phyloP scores from a whole-genome alignment of 2,113 vertebrate species.

The Lagopus muta region DNA sequence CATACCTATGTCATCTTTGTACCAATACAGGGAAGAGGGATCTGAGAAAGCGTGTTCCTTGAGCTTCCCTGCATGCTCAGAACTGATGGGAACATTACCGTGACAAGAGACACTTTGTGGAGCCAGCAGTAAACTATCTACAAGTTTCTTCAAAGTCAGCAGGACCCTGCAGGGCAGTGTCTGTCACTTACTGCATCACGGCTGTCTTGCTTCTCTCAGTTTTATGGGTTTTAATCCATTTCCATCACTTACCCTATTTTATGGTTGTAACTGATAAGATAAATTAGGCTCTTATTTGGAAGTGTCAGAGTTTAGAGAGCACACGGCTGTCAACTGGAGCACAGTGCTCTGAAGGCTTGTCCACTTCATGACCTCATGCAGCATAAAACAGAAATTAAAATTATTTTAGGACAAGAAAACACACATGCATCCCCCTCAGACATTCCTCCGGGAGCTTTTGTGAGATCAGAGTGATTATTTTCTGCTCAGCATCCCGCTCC shows the following conservation, averaged over 20 bases:
- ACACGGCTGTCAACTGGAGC: slow-evolving; percentile 21
- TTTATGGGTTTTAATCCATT: slow-evolving; percentile 70
- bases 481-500: slow-evolving; percentile 24
- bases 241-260: slow-evolving; percentile 59
- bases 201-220: slow-evolving; percentile 45
- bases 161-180: background rate
- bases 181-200: slow-evolving; percentile 38
- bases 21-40: accelerated
- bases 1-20: background rate
- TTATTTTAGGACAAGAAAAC: slow-evolving; percentile 43
- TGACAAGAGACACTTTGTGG: background rate
- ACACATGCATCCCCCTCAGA: background rate
- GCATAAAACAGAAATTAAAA: slow-evolving; percentile 44
- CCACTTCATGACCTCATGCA: background rate
- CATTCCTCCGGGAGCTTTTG: background rate
- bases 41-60: background rate
- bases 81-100: background rate
- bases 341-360: background rate
- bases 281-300: slow-evolving; percentile 33
- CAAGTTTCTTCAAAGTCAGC: slow-evolving; percentile 46
- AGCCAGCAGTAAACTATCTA: background rate
- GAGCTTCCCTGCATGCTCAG: background rate
- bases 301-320: slow-evolving; percentile 44
- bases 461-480: background rate
- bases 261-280: slow-evolving; percentile 58